Conservation (phyloP, 92 coral and sea anemone genomes). For the Palythoa grandis region DNA sequence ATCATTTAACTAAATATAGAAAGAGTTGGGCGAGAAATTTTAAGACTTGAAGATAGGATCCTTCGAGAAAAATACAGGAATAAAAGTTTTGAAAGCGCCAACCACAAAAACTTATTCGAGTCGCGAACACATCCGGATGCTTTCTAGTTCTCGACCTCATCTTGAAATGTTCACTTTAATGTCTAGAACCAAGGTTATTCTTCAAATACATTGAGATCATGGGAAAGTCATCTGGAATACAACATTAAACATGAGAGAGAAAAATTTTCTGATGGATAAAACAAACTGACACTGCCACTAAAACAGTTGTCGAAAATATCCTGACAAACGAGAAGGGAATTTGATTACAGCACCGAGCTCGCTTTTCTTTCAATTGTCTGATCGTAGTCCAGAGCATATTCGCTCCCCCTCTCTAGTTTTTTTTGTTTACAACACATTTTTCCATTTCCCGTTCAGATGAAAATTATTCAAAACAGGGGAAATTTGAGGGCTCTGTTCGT, state of each 20-base stretch:
- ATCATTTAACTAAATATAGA: not conserved
- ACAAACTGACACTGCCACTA: not conserved
- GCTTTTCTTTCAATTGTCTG: not conserved
- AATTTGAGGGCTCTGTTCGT: constrained; percentile 36
- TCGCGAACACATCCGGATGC: not conserved
- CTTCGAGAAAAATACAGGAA: not conserved
- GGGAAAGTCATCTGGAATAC: constrained; percentile 36
- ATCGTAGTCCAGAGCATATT: not conserved
- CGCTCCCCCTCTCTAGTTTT: not conserved
- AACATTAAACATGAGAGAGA: constrained; percentile 18
- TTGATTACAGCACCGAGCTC: not conserved
- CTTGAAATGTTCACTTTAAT: not conserved
- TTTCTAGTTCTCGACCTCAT: not conserved
- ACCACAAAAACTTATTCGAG: not conserved
- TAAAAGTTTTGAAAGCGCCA: not conserved
- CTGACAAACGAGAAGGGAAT: constrained; percentile 4
- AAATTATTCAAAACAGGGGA: constrained; percentile 48
- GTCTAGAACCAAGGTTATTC: not conserved
- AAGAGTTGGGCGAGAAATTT: not conserved
- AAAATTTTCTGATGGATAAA: not conserved
- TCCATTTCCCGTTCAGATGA: constrained; percentile 46
- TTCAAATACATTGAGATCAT: constrained; percentile 13
- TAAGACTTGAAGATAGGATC: not conserved
- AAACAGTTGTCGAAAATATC: not conserved
- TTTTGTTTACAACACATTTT: constrained; percentile 22